phyloP scores from a whole-genome alignment of 2,113 vertebrate species.

The Hippocampus guttulatus region DNA sequence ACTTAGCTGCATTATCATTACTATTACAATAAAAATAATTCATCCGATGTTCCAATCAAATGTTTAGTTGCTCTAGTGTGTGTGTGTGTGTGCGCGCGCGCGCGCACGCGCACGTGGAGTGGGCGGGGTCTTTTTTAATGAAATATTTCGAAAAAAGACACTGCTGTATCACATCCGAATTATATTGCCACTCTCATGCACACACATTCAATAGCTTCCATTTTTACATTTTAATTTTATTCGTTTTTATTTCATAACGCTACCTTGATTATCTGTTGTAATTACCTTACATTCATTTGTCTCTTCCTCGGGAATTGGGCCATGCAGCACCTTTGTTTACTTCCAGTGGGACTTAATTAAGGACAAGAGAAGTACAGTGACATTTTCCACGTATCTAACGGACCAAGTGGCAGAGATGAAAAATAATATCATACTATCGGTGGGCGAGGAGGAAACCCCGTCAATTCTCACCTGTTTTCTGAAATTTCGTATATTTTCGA shows the following conservation, averaged over 20 bases:
- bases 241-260: neutral
- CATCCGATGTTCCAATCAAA: neutral
- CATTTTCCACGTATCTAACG: neutral
- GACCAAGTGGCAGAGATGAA: neutral
- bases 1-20: neutral
- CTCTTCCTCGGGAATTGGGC: neutral
- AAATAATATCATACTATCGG: constrained; percentile 8
- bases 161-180: neutral
- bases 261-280: neutral
- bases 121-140: neutral
- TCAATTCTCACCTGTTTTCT: neutral
- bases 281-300: neutral
- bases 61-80: neutral
- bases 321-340: constrained; percentile 3
- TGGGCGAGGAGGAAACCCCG: neutral
- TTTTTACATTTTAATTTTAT: neutral
- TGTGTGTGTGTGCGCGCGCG: too few species aligned
- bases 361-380: neutral
- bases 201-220: neutral
- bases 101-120: neutral
- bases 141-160: neutral
- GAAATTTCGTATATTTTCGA: neutral
- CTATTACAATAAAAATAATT: neutral
- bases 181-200: neutral
- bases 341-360: neutral